phyloP scores from a whole-genome alignment of 2,797 vertebrate species.

The Bovichtus diacanthus region DNA sequence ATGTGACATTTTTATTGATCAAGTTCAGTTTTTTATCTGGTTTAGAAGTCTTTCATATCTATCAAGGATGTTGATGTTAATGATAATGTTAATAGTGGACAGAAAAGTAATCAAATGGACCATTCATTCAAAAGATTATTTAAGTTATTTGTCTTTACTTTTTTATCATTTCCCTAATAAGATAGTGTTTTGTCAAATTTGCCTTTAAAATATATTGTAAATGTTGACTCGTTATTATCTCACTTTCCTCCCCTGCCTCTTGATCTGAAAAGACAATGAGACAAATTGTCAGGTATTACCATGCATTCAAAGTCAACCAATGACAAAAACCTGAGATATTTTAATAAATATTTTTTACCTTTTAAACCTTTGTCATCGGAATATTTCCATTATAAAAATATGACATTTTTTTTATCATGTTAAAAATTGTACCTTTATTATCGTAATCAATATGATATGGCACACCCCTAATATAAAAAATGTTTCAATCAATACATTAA shows the following conservation, averaged over 20 bases:
- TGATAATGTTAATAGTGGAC: not conserved
- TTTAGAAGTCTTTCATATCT: not conserved
- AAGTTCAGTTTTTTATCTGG: not conserved
- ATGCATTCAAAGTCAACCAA: not conserved
- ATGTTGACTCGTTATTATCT: not conserved
- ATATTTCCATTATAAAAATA: too few relatives aligned
- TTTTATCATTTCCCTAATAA: too few relatives aligned
- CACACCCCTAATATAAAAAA: not conserved
- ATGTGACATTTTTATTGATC: not conserved
- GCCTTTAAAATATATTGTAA: conserved; percentile 7
- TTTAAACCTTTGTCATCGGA: not conserved
- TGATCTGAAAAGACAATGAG: not conserved
- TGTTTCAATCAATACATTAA: not conserved
- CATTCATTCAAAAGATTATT: not conserved
- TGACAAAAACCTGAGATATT: not conserved
- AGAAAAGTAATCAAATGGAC: not conserved
- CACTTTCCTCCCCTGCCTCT: not conserved
- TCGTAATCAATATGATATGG: too few relatives aligned
- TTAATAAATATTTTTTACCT: not conserved
- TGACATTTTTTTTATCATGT: too few relatives aligned
- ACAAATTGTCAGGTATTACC: not conserved
- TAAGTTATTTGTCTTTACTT: not conserved
- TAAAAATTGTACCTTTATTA: too few relatives aligned
- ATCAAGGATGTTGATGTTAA: not conserved
- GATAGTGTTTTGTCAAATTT: not conserved